Conservation (phyloP, 2,888 invertebrate genomes). For the Pachydiplax longipennis region DNA sequence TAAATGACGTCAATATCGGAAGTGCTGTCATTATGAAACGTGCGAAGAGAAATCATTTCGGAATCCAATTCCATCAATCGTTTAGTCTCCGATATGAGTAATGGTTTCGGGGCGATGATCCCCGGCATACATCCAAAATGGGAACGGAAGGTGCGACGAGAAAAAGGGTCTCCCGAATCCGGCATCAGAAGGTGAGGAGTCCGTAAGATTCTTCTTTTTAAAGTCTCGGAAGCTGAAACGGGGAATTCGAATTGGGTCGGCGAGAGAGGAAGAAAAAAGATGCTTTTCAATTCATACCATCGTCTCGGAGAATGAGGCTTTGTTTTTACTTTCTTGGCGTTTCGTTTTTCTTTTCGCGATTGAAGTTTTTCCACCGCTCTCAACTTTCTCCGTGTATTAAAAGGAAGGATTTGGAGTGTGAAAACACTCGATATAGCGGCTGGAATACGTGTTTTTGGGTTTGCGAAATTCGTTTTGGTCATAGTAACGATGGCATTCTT, state of each 20-base stretch:
- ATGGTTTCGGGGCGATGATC: constrained; percentile 6
- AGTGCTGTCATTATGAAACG: no score
- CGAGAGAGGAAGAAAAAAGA: not conserved
- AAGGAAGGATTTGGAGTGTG: no score
- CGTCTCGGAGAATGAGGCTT: not conserved
- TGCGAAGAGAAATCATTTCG: no score
- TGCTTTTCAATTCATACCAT: not conserved
- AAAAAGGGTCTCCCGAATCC: not conserved
- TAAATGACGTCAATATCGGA: no score
- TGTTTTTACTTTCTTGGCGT: not conserved
- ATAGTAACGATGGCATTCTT: no score
- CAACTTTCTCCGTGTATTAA: no score
- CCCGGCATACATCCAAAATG: not conserved
- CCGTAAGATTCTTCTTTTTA: not conserved
- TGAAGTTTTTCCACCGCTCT: no score
- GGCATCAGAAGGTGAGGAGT: not conserved
- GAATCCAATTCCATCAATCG: not conserved
- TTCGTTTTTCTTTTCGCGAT: not conserved
- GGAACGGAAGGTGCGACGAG: not conserved
- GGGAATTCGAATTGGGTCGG: not conserved
- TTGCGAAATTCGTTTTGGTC: no score
- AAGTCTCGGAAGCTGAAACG: not conserved
- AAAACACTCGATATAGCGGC: no score
- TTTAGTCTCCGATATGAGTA: not conserved
- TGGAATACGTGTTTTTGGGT: no score